Evolutionary conservation across 2,888 invertebrate species (phyloP).

Genomic region (Parnassius smintheus): DNA sequence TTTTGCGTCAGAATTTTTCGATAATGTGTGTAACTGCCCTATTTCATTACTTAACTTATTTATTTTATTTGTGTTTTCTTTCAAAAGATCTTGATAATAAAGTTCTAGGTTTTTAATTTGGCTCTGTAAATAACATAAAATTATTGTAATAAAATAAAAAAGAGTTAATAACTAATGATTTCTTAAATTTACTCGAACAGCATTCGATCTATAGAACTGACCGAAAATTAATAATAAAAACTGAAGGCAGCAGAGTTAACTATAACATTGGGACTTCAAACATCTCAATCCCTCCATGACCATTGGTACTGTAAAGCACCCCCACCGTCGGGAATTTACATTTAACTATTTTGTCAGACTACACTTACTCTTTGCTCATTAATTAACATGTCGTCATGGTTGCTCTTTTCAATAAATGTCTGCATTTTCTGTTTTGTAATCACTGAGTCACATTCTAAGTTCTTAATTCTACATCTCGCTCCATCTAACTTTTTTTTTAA

Average conservation of each 20-base stretch:
- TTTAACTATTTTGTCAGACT: no score
- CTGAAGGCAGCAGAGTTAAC: no score
- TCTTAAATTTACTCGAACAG: no score
- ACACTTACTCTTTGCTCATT: conserved; percentile 80
- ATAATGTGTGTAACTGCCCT: conserved; percentile 60
- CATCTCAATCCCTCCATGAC: no score
- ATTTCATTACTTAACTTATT: conserved; percentile 70
- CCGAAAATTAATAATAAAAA: no score
- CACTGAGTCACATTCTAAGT: conserved; percentile 83
- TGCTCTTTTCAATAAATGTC: conserved; percentile 83
- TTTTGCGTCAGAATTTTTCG: conserved; percentile 73
- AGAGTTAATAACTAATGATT: not conserved
- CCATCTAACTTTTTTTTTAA: conserved; percentile 84
- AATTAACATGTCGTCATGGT: conserved; percentile 83
- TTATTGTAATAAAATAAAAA: not conserved
- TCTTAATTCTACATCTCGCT: conserved; percentile 84
- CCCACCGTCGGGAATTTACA: no score
- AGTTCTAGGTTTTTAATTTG: conserved; percentile 71
- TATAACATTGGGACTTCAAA: no score
- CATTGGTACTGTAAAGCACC: no score
- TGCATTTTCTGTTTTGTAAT: conserved; percentile 81
- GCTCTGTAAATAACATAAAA: conserved; percentile 45
- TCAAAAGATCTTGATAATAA: conserved; percentile 74
- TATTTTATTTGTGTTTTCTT: conserved; percentile 73
- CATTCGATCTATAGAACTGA: no score